These are phyloP conservation scores for Amphiprion ocellaris DNA, from an alignment of 2,113 vertebrate genomes.

Conservation along the genomic window DNA sequence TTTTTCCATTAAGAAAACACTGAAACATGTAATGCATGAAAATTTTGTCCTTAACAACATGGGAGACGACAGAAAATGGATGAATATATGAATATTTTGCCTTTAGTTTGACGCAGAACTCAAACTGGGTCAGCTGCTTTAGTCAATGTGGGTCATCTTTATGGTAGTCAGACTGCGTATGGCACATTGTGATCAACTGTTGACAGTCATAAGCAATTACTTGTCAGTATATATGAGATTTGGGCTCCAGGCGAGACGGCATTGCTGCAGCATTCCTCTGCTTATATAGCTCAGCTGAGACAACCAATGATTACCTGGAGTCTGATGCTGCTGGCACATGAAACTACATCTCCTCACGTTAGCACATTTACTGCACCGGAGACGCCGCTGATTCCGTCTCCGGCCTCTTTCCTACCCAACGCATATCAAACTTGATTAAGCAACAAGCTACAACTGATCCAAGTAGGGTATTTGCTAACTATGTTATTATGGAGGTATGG, in stretches of 20 bases:
- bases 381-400: background rate
- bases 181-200: slow-evolving; percentile 8
- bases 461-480: background rate
- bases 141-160: background rate
- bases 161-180: background rate
- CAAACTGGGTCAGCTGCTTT: background rate
- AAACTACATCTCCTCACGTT: background rate
- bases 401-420: background rate
- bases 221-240: background rate
- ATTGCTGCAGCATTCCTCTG: slow-evolving; percentile 51
- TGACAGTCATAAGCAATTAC: slow-evolving; percentile 7
- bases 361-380: background rate
- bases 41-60: background rate
- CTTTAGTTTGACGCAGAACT: background rate
- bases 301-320: slow-evolving; percentile 6
- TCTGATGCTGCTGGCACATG: slow-evolving; percentile 9
- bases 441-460: background rate
- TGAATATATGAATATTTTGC: background rate
- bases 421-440: slow-evolving; percentile 1
- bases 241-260: slow-evolving; percentile 11
- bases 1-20: no score
- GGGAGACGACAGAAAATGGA: background rate
- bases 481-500: background rate
- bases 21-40: no score
- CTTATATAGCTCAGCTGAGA: background rate